A percentile compares a stretch with the other conserved stretches of the same genome.
Conservation (phyloP, 1,140 invertebrate species). For the Lasaia peninsularis region DNA sequence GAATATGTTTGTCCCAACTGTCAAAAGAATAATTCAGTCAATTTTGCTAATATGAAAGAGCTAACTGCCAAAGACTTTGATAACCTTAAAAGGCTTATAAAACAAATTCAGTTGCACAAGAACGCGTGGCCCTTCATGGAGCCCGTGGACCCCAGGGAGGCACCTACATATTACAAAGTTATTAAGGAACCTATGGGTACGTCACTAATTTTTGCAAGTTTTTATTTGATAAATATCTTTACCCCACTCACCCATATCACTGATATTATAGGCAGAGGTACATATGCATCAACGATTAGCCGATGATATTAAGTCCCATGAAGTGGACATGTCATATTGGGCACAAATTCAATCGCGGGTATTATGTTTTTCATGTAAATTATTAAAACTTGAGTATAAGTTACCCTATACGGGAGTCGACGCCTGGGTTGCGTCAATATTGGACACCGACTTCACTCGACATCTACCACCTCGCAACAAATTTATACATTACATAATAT, state of each 20-base stretch:
- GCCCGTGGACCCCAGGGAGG: constrained; percentile 95
- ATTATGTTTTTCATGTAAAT: too few species aligned
- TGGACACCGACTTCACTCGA: too few species aligned
- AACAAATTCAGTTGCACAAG: constrained; percentile 95
- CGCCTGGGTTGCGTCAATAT: too few species aligned
- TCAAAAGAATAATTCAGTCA: constrained; percentile 91
- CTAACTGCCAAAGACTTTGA: constrained; percentile 90
- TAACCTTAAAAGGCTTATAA: constrained; percentile 89
- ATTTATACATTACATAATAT: too few species aligned
- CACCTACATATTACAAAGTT: constrained; percentile 97
- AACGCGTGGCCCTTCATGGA: constrained; percentile 98
- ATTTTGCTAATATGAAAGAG: constrained; percentile 93
- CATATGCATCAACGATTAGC: too few species aligned
- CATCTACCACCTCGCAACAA: too few species aligned
- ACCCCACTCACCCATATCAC: background rate
- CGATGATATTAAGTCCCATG: too few species aligned
- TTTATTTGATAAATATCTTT: background rate
- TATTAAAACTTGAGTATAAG: too few species aligned
- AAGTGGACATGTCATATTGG: too few species aligned
- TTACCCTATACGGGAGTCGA: too few species aligned
- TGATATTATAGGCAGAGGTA: too few species aligned
- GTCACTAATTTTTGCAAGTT: constrained; percentile 30
- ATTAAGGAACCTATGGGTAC: constrained; percentile 99
- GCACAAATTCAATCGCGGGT: too few species aligned
- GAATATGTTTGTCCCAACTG: constrained; percentile 98